phyloP scores from a whole-genome alignment of 1,140 invertebrate species.

The Drosophila funebris region DNA sequence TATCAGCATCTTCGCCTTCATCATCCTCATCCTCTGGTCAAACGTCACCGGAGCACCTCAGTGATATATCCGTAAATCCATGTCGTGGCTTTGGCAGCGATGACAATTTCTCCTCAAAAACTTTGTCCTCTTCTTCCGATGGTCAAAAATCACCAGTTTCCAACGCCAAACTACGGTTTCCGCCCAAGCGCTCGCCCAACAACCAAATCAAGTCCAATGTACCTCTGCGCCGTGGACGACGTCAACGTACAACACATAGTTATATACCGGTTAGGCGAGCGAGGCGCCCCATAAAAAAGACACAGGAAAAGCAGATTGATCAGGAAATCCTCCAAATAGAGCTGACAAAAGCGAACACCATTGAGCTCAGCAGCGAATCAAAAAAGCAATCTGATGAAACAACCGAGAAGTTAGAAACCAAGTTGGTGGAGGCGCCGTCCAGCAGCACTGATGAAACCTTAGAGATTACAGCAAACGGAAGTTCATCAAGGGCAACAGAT shows the following conservation, averaged over 20 bases:
- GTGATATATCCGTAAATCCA: conserved; percentile 58
- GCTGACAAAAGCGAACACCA: neutral
- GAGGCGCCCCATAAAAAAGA: neutral
- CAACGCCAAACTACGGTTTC: conserved; percentile 22
- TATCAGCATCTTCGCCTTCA: neutral
- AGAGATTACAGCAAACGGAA: neutral
- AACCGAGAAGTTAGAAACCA: neutral
- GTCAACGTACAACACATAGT: conserved; percentile 1
- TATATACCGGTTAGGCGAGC: conserved; percentile 32
- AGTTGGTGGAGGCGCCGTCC: neutral
- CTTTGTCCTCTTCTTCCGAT: neutral
- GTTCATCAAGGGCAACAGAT: neutral
- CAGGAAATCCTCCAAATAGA: neutral
- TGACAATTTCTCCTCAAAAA: conserved; percentile 19
- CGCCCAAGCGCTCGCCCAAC: conserved; percentile 14
- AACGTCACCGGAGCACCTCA: conserved; percentile 29
- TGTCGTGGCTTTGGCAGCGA: conserved; percentile 58
- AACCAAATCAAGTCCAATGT: neutral
- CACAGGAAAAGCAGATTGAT: neutral
- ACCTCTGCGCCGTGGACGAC: conserved; percentile 23
- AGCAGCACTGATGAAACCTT: neutral
- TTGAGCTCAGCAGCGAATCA: neutral
- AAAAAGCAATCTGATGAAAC: neutral
- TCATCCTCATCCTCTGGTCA: neutral
- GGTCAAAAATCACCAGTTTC: neutral